A percentile compares a stretch with the other conserved stretches of the same genome.
Evolutionary conservation across 2,797 vertebrate species (phyloP).

Genomic region (Leontocebus nigricollis): DNA sequence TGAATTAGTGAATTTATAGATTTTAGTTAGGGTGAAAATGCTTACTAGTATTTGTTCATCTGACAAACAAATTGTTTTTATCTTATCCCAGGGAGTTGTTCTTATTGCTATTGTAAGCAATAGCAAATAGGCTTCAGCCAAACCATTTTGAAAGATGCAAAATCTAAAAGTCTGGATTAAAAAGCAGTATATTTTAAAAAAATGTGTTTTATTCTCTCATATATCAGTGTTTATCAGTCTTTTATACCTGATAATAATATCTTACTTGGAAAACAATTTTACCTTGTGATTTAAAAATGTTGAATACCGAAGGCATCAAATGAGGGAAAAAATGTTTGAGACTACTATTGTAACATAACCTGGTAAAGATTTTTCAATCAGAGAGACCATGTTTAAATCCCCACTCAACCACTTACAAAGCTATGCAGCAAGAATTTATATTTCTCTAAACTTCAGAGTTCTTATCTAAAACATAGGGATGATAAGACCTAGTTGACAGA

Average conservation of each 20-base stretch:
- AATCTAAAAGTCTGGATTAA: background rate
- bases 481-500: background rate
- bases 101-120: background rate
- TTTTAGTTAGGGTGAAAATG: conserved; percentile 21
- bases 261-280: background rate
- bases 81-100: background rate
- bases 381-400: background rate
- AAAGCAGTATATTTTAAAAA: background rate
- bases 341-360: background rate
- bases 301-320: background rate
- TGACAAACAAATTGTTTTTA: background rate
- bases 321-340: conserved; percentile 2
- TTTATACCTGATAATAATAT: background rate
- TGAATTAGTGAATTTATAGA: conserved; percentile 7
- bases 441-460: background rate
- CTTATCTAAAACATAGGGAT: background rate
- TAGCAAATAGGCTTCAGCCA: background rate
- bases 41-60: background rate
- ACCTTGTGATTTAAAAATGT: background rate
- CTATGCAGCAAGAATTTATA: background rate
- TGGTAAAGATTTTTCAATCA: background rate
- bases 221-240: background rate
- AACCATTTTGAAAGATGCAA: background rate
- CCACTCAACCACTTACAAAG: background rate
- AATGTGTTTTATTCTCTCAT: background rate